A percentile compares a stretch with the other conserved stretches of the same genome.
Evolutionary conservation across 2,888 invertebrate genomes (phyloP).

Genomic region (Rhagophthalmus giganteus): DNA sequence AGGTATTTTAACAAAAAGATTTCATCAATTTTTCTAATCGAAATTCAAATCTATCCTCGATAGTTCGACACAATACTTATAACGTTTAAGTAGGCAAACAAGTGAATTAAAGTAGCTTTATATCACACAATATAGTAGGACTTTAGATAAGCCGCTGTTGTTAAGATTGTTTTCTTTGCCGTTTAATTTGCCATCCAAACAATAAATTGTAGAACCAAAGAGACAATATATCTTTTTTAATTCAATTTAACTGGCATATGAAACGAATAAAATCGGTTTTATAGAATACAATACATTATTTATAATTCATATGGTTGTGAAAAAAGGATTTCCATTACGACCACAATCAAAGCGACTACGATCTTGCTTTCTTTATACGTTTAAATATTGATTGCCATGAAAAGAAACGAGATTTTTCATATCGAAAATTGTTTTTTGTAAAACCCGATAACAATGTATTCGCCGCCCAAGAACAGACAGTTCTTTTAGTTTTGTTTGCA

Average conservation of each 20-base stretch:
- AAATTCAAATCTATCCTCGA: too few species aligned
- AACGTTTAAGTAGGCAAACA: too few species aligned
- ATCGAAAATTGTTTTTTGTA: conserved; percentile 27
- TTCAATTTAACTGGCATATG: conserved; percentile 46
- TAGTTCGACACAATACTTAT: too few species aligned
- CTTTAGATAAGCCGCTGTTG: background rate
- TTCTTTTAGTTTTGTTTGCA: conserved; percentile 25
- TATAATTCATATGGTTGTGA: conserved; percentile 49
- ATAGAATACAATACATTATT: conserved; percentile 52
- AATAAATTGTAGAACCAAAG: conserved; percentile 41
- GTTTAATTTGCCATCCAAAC: conserved; percentile 34
- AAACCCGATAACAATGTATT: conserved; percentile 46
- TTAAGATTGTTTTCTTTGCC: conserved; percentile 5
- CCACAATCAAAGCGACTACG: conserved; percentile 4
- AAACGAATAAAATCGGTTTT: conserved; percentile 48
- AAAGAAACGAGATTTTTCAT: conserved; percentile 10
- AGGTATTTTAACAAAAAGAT: too few species aligned
- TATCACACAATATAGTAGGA: background rate
- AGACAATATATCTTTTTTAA: conserved; percentile 42
- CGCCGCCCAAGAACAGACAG: conserved; percentile 50
- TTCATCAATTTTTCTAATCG: too few species aligned
- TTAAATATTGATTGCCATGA: conserved; percentile 7
- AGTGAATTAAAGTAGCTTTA: background rate
- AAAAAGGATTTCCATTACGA: conserved; percentile 25
- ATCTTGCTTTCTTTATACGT: conserved; percentile 4